These are phyloP conservation scores for Oxygymnocypris stewartii DNA, from an alignment of 2,113 vertebrate species.

Conservation along the genomic window DNA sequence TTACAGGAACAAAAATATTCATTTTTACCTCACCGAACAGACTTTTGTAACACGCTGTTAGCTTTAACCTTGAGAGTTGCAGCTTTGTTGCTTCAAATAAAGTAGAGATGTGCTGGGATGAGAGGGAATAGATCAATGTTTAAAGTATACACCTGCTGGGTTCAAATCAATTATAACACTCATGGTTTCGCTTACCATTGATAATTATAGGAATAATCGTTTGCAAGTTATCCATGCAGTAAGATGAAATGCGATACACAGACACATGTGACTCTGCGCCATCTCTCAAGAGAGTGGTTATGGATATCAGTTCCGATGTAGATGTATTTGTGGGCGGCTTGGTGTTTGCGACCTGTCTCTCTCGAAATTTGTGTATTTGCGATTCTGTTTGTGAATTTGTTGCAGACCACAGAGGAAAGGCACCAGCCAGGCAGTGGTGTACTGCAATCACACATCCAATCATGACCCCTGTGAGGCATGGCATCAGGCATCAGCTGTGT, in stretches of 20 bases:
- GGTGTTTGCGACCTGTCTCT: background rate
- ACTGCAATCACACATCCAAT: conserved; percentile 45
- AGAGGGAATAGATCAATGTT: conserved; percentile 39
- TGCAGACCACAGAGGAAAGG: background rate
- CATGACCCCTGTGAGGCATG: conserved; percentile 34
- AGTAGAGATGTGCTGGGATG: background rate
- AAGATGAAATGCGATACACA: background rate
- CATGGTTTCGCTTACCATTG: conserved; percentile 12
- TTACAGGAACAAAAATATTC: conserved; percentile 9
- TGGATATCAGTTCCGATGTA: background rate
- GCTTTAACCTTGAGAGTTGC: conserved; percentile 30
- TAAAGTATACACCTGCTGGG: conserved; percentile 39
- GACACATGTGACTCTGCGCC: background rate
- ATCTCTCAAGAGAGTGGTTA: conserved; percentile 4
- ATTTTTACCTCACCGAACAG: conserved; percentile 23
- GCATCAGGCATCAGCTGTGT: conserved; percentile 41
- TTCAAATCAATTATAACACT: conserved; percentile 47
- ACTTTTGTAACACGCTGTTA: conserved; percentile 3
- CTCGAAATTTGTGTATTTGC: too few relatives aligned
- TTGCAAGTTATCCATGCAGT: conserved; percentile 22
- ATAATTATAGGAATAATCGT: conserved; percentile 34
- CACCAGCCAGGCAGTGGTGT: conserved; percentile 1
- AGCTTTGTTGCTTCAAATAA: background rate
- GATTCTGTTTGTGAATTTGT: conserved; percentile 37
- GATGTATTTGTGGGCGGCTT: background rate